Evolutionary conservation across 1,140 invertebrate genomes (phyloP), one percentile per base, ranked within the genome.

Genomic region (Trichogramma pretiosum): DNA sequence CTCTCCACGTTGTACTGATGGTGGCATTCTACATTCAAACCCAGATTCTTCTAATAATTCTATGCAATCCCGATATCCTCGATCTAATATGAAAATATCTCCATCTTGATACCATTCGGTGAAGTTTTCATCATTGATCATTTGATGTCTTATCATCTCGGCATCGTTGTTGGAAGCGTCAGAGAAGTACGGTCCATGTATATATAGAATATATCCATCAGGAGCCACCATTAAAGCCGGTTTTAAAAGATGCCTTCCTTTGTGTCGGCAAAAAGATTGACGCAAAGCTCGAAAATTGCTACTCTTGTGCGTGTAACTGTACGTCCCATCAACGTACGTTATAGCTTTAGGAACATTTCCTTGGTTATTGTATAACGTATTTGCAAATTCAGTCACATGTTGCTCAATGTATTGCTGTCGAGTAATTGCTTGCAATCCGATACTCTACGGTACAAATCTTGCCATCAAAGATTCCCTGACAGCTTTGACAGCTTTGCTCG

Each of bases 161-260:
- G 45, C 45, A 14, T 40, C 36, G 34, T 39, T 47, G 33, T 33
- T 47, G n/a, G 10, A 16, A 3, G 14, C 36, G 24, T 47, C 28
- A 22, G 36, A 34, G 30, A 47, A 47, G 9, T 46, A 34, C 3
- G 35, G 44, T 3, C 44, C 35, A 0, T 37, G 24, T 21, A 38
- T 46, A 13, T 22, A 21, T 11, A 17, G 48, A 26, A 55, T 52
- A 23, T 55, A 55, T 5, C 46, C 49, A 43, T 55, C 42, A 17
- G 49, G 22, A 22, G 30, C 46, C 1, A 46, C 41, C 11, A 51
- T 4, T 13, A 52, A 16, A 22, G 47, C 45, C 8, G 46, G 46
- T 46, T 55, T 52, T 5, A 55, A 11, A 13, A 56, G 28, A 39
- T 53, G 41, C 14, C 44, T 10, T 19, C 11, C 40, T 21, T 42